Evolutionary conservation across 2,797 vertebrate species (phyloP).

Genomic region (Alauda arvensis): DNA sequence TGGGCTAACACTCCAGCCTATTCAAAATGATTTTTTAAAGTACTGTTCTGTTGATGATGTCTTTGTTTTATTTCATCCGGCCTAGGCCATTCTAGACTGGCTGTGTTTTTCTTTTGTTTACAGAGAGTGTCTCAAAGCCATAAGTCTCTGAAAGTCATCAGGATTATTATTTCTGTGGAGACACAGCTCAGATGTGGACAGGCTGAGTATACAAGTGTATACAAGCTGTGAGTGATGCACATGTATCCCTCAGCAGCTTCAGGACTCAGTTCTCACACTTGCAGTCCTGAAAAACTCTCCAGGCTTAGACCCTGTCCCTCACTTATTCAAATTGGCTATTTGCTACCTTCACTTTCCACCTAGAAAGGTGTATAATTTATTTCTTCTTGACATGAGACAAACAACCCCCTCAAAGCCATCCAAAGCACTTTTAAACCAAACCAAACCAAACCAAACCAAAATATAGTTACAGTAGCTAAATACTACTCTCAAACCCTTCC

Average conservation of each 20-base stretch:
- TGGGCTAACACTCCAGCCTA: neutral
- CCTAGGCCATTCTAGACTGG: slow-evolving; percentile 4
- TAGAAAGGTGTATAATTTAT: neutral
- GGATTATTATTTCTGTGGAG: neutral
- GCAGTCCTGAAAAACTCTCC: neutral
- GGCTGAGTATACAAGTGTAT: neutral
- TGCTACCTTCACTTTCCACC: neutral
- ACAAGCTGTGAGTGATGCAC: neutral
- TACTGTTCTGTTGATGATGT: slow-evolving; percentile 19
- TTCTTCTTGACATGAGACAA: neutral
- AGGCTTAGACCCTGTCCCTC: neutral
- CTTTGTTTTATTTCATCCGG: slow-evolving; percentile 38
- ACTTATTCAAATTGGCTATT: neutral
- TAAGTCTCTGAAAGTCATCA: slow-evolving; percentile 43
- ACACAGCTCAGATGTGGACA: neutral
- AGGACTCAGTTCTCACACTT: neutral
- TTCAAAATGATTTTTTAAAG: slow-evolving; percentile 41
- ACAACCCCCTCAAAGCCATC: neutral
- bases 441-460: neutral
- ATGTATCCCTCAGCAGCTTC: neutral
- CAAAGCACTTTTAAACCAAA: neutral
- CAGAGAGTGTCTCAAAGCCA: neutral
- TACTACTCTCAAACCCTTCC: neutral
- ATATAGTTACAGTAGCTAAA: neutral
- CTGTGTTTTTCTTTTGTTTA: slow-evolving; percentile 37